Conservation (phyloP, 2,888 invertebrate genomes). For the Strigamia transsilvanica region DNA sequence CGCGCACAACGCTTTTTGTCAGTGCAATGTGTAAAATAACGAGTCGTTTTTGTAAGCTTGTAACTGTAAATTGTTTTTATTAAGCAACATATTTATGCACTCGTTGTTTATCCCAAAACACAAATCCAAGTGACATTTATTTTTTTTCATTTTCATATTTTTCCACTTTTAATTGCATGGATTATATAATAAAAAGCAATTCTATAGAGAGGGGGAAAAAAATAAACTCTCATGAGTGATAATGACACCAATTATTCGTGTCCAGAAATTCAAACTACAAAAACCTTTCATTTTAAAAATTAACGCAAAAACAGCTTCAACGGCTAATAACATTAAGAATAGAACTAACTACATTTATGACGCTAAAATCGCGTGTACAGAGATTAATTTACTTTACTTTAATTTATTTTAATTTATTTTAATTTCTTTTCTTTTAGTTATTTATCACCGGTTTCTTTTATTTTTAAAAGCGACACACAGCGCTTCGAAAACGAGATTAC, state of each 20-base stretch:
- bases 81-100: slow-evolving; percentile 20
- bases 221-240: not conserved
- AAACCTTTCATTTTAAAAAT: not conserved
- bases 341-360: slow-evolving; percentile 34
- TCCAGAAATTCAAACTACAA: slow-evolving; percentile 27
- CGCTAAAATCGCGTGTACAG: slow-evolving; percentile 15
- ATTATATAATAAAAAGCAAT: slow-evolving; percentile 31
- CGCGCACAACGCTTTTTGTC: too few species aligned
- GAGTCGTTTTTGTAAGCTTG: not conserved
- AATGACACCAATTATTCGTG: slow-evolving; percentile 11
- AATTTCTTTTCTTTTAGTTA: too few species aligned
- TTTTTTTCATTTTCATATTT: not conserved
- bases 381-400: not conserved
- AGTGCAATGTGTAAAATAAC: not conserved
- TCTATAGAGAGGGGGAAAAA: not conserved
- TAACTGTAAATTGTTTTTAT: slow-evolving; percentile 35
- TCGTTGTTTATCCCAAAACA: slow-evolving; percentile 40
- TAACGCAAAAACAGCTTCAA: slow-evolving; percentile 28
- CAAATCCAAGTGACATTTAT: not conserved
- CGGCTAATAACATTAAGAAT: slow-evolving; percentile 38
- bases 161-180: slow-evolving; percentile 5
- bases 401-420: too few species aligned
- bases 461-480: slow-evolving; percentile 6
- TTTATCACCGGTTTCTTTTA: slow-evolving; percentile 33
- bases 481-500: slow-evolving; percentile 30